Evolutionary conservation across 2,888 invertebrate species (phyloP).

Genomic region (Cremastinae sp.): DNA sequence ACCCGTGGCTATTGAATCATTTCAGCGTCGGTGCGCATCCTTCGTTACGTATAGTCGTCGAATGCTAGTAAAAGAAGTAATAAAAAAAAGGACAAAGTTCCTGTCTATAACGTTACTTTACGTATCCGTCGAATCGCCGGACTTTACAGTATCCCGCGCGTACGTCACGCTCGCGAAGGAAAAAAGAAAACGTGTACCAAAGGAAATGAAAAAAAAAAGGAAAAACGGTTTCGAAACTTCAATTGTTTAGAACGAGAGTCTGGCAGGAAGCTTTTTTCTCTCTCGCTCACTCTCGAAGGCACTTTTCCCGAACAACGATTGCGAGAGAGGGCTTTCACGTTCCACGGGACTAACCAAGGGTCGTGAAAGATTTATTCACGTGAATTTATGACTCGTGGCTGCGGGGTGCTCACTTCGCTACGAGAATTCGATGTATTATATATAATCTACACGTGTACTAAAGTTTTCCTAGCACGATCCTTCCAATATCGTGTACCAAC

Average conservation of each 20-base stretch:
- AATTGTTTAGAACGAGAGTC: constrained; percentile 55
- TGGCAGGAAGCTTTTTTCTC: constrained; percentile 15
- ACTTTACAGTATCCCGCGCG: constrained; percentile 18
- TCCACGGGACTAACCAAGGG: constrained; percentile 55
- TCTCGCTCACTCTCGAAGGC: constrained; percentile 12
- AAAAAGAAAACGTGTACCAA: constrained; percentile 14
- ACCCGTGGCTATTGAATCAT: constrained; percentile 48
- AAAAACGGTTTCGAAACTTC: constrained; percentile 43
- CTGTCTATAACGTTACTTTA: constrained; percentile 21
- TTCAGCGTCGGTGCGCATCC: constrained; percentile 50
- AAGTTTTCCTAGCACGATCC: constrained; percentile 49
- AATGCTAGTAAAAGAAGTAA: constrained; percentile 31
- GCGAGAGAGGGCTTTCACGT: constrained; percentile 41
- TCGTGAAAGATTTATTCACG: constrained; percentile 60
- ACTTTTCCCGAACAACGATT: constrained; percentile 49
- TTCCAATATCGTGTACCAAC: constrained; percentile 52
- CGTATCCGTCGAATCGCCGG: constrained; percentile 33
- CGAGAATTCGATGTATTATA: constrained; percentile 19
- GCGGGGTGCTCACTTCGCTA: constrained; percentile 10
- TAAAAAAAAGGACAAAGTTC: constrained; percentile 25
- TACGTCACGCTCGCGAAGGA: constrained; percentile 18
- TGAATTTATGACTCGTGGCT: constrained; percentile 59
- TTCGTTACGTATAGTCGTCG: constrained; percentile 21
- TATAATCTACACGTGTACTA: constrained; percentile 36
- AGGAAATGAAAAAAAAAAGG: constrained; percentile 8